phyloP scores from a whole-genome alignment of 2,888 invertebrate genomes.

The Miltochrista miniata region DNA sequence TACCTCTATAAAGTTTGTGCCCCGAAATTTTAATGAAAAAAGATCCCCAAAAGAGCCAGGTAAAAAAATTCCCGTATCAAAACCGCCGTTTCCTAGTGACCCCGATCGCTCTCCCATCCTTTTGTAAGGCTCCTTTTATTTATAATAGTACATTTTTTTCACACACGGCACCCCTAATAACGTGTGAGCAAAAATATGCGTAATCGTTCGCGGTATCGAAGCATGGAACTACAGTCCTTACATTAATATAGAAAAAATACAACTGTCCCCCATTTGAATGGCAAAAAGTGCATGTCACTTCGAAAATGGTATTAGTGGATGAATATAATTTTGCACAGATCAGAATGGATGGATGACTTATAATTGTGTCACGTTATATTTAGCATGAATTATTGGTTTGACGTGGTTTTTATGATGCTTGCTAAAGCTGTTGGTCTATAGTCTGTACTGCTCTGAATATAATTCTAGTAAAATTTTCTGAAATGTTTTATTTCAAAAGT shows the following conservation, averaged over 20 bases:
- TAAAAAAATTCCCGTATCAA: conserved; percentile 81
- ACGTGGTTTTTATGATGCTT: conserved; percentile 63
- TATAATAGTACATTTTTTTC: conserved; percentile 83
- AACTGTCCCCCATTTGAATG: conserved; percentile 81
- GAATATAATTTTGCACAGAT: conserved; percentile 79
- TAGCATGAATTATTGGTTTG: conserved; percentile 82
- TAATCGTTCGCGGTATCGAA: conserved; percentile 63
- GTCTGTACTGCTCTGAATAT: conserved; percentile 9
- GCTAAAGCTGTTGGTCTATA: conserved; percentile 18
- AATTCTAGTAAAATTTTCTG: conserved; percentile 3
- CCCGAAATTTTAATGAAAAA: conserved; percentile 72
- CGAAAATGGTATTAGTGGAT: conserved; percentile 79
- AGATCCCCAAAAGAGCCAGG: conserved; percentile 72
- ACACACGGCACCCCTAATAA: conserved; percentile 82
- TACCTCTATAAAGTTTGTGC: conserved; percentile 68
- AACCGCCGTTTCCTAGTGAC: conserved; percentile 84
- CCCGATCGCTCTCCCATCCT: conserved; percentile 82
- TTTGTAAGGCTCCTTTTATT: conserved; percentile 79
- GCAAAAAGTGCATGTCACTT: conserved; percentile 83
- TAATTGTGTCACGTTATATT: conserved; percentile 80
- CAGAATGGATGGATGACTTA: conserved; percentile 80
- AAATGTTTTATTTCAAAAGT: too few relatives aligned
- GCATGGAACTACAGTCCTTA: conserved; percentile 44
- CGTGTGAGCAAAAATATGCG: conserved; percentile 80
- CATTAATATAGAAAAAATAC: conserved; percentile 69